Evolutionary conservation across 2,888 invertebrate genomes (phyloP).

Genomic region (Lithodes maja): DNA sequence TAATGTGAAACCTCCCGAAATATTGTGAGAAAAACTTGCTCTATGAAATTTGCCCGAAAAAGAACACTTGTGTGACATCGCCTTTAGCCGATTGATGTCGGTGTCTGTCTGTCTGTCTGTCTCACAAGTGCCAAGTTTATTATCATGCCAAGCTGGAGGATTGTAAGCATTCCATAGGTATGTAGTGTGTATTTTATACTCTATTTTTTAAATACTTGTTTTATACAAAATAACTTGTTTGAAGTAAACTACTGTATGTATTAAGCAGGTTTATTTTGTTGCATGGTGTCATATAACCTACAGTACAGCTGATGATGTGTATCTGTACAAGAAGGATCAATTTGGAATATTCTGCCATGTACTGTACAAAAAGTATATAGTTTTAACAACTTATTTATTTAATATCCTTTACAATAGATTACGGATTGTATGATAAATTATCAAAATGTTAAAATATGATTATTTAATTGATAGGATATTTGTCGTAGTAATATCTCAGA

Average conservation of each 20-base stretch:
- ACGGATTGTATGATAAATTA: no score
- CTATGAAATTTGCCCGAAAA: no score
- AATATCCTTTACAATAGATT: no score
- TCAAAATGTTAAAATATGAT: no score
- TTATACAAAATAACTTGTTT: neutral
- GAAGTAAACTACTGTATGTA: neutral
- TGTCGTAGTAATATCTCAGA: no score
- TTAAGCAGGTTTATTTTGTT: neutral
- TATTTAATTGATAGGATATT: no score
- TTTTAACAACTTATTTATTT: neutral
- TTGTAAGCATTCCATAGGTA: neutral
- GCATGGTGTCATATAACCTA: neutral
- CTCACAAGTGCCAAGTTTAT: neutral
- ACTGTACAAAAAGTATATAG: neutral
- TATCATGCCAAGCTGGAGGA: neutral
- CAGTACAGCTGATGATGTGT: neutral
- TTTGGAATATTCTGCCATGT: neutral
- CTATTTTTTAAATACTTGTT: constrained; percentile 8
- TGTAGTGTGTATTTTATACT: constrained; percentile 4
- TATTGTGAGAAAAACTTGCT: no score
- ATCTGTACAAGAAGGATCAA: neutral
- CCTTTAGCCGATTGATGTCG: no score
- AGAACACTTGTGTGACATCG: no score
- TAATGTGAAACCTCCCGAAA: no score
- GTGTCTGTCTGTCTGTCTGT: no score